Base-by-base conservation (phyloP, 2,113 vertebrate species). In the Nerophis ophidion region DNA sequence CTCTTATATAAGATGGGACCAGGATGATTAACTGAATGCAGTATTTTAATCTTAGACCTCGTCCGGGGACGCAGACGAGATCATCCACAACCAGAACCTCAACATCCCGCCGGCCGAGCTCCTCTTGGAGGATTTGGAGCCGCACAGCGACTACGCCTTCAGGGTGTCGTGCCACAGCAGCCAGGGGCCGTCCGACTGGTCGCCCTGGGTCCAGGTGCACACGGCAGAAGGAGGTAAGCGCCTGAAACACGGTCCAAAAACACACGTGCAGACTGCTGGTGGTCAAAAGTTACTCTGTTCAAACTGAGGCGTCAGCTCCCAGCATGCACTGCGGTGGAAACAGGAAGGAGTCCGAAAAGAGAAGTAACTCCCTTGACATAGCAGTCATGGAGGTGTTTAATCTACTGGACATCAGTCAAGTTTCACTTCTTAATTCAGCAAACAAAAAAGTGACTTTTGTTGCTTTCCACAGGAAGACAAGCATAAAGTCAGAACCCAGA, bases 101-200 rank as follows among this genome's bases (percentile, higher is more conserved):
- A 83, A 82, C 56, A 68, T 92, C 15, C 91, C 92, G 0, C 90
- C 89, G 2, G 75, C 90, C 72, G 70, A 42, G 4, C 84, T 90
- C 61, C 68, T 85, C 44, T 74, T 95, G 63, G 66, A 51, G 14
- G 83, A 70, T 68, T 84, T 95, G 75, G 64, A 72, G 48, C 90
- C 93, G 17, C 89, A 92, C 75, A 89, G 83, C 36, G 26, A 66
- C 6, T 95, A 95, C 15, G 72, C 89, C 0, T 81, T 93, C 53
- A 86, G 93, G n/a, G 87, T 93, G 72, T 85, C 92, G 10, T 95
- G 94, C 55, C 76, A 83, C 70, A 93, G 89, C 85, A 90, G 78
- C 70, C 88, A 94, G 74, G 93, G 93, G 0, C 49, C 86, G 1
- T 95, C 94, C 0, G 83, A 84, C 4, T 96, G 94, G 94, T 91